Evolutionary conservation across 2,888 invertebrate genomes (phyloP).

Genomic region (Rhagonycha lutea): DNA sequence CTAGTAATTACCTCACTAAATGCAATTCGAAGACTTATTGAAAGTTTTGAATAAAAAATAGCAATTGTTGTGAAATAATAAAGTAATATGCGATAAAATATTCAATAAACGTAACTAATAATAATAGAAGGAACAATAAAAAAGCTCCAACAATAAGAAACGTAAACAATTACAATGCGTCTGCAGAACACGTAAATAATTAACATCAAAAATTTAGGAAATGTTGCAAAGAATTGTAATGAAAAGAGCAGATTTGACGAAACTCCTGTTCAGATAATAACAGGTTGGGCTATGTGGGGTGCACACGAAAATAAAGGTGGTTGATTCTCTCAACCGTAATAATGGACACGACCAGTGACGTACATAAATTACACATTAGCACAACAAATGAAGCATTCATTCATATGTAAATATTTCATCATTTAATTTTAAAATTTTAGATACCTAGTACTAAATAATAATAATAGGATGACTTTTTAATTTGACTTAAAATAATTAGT

Average conservation of each 20-base stretch:
- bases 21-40: too few relatives aligned
- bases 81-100: neutral
- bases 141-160: neutral
- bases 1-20: too few relatives aligned
- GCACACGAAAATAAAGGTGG: slow-evolving; percentile 6
- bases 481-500: neutral
- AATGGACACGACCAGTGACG: slow-evolving; percentile 10
- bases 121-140: neutral
- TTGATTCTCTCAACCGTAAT: slow-evolving; percentile 15
- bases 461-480: neutral
- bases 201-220: slow-evolving; percentile 11
- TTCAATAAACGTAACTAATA: neutral
- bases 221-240: slow-evolving; percentile 11
- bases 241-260: slow-evolving; percentile 12
- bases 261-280: slow-evolving; percentile 12
- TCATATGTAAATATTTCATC: neutral
- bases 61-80: too few relatives aligned
- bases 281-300: slow-evolving; percentile 9
- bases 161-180: neutral
- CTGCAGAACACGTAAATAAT: slow-evolving; percentile 12
- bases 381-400: neutral
- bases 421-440: neutral
- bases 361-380: neutral
- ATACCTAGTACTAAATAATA: neutral
- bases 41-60: too few relatives aligned